A percentile compares a stretch with the other conserved stretches of the same genome.
Conservation (phyloP, 2,797 vertebrate genomes). For the Champsocephalus esox region DNA sequence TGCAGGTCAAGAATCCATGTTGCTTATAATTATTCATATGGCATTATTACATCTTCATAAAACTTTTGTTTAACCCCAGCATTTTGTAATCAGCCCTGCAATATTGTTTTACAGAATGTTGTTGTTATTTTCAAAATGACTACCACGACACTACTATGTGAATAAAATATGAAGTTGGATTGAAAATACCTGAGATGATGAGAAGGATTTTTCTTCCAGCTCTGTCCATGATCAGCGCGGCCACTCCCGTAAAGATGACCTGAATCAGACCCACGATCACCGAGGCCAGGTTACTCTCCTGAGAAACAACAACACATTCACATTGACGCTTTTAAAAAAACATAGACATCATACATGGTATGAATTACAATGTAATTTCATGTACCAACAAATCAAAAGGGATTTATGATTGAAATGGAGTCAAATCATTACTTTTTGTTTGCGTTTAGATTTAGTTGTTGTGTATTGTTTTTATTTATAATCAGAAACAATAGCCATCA, state of each 20-base stretch:
- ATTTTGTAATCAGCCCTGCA: too few species aligned
- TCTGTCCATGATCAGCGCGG: slow-evolving; percentile 91
- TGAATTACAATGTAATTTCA: too few species aligned
- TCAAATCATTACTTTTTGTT: neutral
- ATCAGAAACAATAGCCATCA: neutral
- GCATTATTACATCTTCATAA: too few species aligned
- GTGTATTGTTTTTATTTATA: neutral
- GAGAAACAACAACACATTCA: slow-evolving; percentile 37
- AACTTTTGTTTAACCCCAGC: too few species aligned
- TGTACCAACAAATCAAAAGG: too few species aligned
- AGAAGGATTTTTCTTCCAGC: slow-evolving; percentile 92
- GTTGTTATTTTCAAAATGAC: too few species aligned
- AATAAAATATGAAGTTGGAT: neutral
- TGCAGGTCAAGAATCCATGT: too few species aligned
- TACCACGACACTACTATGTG: too few species aligned
- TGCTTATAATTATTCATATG: too few species aligned
- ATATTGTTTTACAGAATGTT: too few species aligned
- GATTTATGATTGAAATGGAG: neutral
- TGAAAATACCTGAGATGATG: slow-evolving; percentile 87
- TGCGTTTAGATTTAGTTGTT: neutral
- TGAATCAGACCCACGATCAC: slow-evolving; percentile 89
- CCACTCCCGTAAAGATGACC: slow-evolving; percentile 90
- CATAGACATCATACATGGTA: too few species aligned
- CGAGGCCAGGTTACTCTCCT: slow-evolving; percentile 90
- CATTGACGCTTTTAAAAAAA: neutral